phyloP scores from a whole-genome alignment of 2,888 invertebrate species.

The Pharmacophagus antenor region DNA sequence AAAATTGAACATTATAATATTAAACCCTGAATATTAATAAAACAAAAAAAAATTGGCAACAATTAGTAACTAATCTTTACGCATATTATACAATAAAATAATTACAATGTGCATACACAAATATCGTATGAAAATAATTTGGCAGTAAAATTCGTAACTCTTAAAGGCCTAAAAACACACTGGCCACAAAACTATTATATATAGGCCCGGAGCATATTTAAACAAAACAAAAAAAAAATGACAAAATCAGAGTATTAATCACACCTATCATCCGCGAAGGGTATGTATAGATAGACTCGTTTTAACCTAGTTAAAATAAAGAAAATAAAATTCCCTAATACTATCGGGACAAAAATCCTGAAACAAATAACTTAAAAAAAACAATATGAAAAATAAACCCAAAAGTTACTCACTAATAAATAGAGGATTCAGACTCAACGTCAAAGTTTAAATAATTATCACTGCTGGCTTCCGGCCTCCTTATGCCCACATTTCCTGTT shows the following conservation, averaged over 20 bases:
- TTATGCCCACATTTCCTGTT: slow-evolving; percentile 39
- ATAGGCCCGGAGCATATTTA: slow-evolving; percentile 77
- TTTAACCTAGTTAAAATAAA: slow-evolving; percentile 76
- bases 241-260: slow-evolving; percentile 78
- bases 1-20: slow-evolving; percentile 75
- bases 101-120: slow-evolving; percentile 80
- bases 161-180: slow-evolving; percentile 76
- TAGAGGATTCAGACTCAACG: slow-evolving; percentile 76
- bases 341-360: slow-evolving; percentile 81
- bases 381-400: slow-evolving; percentile 80
- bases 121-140: slow-evolving; percentile 81
- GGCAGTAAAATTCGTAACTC: slow-evolving; percentile 81
- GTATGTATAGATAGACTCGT: slow-evolving; percentile 62
- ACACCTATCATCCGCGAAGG: slow-evolving; percentile 70
- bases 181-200: slow-evolving; percentile 80
- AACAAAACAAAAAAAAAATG: slow-evolving; percentile 76
- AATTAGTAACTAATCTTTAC: slow-evolving; percentile 76
- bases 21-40: slow-evolving; percentile 79
- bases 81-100: slow-evolving; percentile 78
- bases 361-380: slow-evolving; percentile 76
- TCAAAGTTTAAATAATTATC: slow-evolving; percentile 62
- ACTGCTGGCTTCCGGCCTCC: slow-evolving; percentile 45
- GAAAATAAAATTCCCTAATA: slow-evolving; percentile 81
- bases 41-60: slow-evolving; percentile 77
- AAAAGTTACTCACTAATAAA: slow-evolving; percentile 80